Evolutionary conservation across 2,113 vertebrate genomes (phyloP).

Genomic region (Brachyhypopomus gauderio): DNA sequence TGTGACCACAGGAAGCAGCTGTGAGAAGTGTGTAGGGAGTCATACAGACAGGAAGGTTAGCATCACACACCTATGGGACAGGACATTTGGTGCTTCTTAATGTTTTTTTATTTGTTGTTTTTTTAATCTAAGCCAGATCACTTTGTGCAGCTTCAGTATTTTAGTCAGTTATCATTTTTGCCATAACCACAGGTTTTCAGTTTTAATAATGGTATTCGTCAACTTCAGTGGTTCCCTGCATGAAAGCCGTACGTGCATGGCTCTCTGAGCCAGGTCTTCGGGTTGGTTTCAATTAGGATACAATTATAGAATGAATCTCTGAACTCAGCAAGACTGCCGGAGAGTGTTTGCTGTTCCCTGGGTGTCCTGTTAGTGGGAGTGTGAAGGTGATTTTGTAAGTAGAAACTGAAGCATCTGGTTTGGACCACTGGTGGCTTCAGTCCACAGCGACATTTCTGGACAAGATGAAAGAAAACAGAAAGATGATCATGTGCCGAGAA

Average conservation of each 20-base stretch:
- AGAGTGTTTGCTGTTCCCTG: neutral
- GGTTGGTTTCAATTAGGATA: neutral
- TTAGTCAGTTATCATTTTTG: neutral
- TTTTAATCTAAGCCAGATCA: neutral
- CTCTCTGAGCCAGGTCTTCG: neutral
- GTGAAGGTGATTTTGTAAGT: neutral
- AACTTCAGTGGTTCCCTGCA: neutral
- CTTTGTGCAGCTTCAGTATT: neutral
- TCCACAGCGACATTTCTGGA: neutral
- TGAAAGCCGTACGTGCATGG: neutral
- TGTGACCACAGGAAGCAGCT: neutral
- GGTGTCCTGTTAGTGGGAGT: neutral
- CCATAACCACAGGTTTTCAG: neutral
- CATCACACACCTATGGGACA: neutral
- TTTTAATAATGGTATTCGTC: neutral
- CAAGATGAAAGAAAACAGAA: neutral
- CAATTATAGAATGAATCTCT: neutral
- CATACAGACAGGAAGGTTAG: neutral
- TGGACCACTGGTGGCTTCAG: neutral
- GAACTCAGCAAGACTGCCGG: neutral
- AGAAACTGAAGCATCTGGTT: neutral
- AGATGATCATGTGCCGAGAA: neutral
- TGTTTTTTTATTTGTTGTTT: conserved; percentile 10
- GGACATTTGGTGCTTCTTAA: neutral
- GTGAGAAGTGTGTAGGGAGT: neutral